Evolutionary conservation across 2,888 invertebrate genomes (phyloP), one percentile per base, ranked within the genome.

Genomic region (Pardosa pseudoannulata): DNA sequence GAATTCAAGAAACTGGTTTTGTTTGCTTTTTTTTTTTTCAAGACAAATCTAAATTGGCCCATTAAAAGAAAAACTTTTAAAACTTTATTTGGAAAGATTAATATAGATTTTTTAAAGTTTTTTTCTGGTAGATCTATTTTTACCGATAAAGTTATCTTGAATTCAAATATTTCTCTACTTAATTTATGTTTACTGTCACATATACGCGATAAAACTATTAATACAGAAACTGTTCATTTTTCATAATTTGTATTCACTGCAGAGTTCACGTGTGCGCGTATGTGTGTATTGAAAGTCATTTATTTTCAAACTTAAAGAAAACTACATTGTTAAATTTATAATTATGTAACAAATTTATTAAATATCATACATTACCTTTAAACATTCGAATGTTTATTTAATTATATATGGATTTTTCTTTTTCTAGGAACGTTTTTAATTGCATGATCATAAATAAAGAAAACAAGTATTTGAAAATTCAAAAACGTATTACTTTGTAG

Each of bases 241-340:
- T 56, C 56, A 56, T 23, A 23, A 56, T 56, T 56, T 56, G 41
- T n/a, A 11, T 46, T 46, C 6, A 46, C 2, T 46, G 41, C 16
- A n/a, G 41, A 9, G 41, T 46, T 46, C 16, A 11, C 2, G 16
- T 16, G 46, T 3, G 56, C 11, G 23, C 5, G 19, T 56, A 16
- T 23, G 3, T 56, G 5, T 19, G 23, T 56, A 23, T 23, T 1
- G 2, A 16, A n/a, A 6, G 56, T 56, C 56, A 56, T 56, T 56
- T 56, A 56, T 56, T 56, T 56, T 16, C 11, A 56, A 56, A 23
- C 23, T 23, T 56, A 56, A 56, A 56, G 56, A 56, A 56, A 56
- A 46, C 5, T 19, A 56, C 23, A 23, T 23, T 23, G 56, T 56
- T 56, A 56, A 56, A 56, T 23, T 56, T 56, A 2, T 56, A 56